Evolutionary conservation across 2,888 invertebrate species (phyloP), one percentile per base, ranked within the genome.

Genomic region (Cacoxenus indagator): DNA sequence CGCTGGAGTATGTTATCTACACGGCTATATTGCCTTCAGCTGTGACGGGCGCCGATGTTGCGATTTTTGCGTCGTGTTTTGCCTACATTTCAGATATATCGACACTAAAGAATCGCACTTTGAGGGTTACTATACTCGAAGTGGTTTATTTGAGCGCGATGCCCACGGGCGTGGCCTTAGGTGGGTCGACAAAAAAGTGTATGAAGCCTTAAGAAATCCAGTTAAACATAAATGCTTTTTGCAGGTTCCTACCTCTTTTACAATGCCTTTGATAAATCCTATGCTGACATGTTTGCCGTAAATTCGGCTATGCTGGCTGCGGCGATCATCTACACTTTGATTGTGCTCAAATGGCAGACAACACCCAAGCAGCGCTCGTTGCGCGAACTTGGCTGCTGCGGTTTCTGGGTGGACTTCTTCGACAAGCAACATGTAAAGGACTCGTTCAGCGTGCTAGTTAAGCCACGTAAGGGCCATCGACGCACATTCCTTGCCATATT

Each of bases 21-120:
- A 92, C 93, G 1, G 95, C 95, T 0, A 92, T 92, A 2, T 88
- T 95, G 54, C 95, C 95, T 0, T 92, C 93, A 87, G 93, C 94
- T 0, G 79, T 95, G 59, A 92, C 94, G 0, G 95, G 95, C 0
- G 93, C 93, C 0, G 94, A 95, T 83, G 90, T 95, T 46, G 93
- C 94, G 0, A 94, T 95, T 75, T 95, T 95, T 84, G 93, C 93
- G 1, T 92, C 93, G 0, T 92, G 93, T 71, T 95, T 94, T 82
- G 90, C 94, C 0, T 96, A 96, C 84, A 90, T 96, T 61, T 92
- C 95, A 0, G 96, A 96, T 79, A 90, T 95, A 22, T 92, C 95
- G 0, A 90, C 92, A 0, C 76, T 91, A 1, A 88, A 91, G 69
- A 91, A 92, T 75, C 90, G 96, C 69, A 96, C 96, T 0, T 85